Conservation (phyloP, 2,113 vertebrate species). For the human (Homo sapiens) region GRCh38 chr6:148802001-148802500, state of each 20-base stretch:
- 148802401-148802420: background rate
- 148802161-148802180: background rate
- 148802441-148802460: background rate
- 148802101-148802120: background rate
- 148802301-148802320: background rate
- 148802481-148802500: background rate
- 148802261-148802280: background rate
- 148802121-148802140: background rate
- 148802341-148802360: background rate
- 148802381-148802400: background rate
- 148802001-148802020: background rate
- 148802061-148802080: background rate
- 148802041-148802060: background rate
- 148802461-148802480: background rate
- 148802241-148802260: background rate
- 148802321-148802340: background rate
- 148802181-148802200: background rate
- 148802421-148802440: background rate
- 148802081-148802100: background rate
- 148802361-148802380: constrained; percentile 30
- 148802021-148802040: too few relatives aligned
- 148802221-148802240: background rate
- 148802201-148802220: background rate
- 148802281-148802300: background rate
- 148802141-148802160: background rate